Evolutionary conservation across 2,888 invertebrate species (phyloP), one percentile per base, ranked within the genome.

Genomic region (Andrena trimmerana): DNA sequence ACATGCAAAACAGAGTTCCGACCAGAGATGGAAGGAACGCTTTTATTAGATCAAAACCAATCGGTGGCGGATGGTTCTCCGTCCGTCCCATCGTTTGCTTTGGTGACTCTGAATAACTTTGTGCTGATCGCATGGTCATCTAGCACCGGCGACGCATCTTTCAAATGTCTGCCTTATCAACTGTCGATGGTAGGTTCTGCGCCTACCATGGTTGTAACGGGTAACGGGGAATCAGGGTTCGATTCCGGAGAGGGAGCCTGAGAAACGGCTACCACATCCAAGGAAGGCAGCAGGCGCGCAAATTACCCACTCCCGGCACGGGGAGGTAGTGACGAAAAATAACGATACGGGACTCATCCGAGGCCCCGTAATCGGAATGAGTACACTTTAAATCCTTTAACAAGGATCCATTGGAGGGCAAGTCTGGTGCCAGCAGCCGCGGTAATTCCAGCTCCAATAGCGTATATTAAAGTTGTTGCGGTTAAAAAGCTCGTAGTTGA

Each of bases 181-280:
- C 95, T 95, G 94, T 95, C 95, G 96, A 96, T 95, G 96, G 96
- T 96, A 96, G 95, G 95, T 94, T 95, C 95, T 94, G 94, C 94
- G 96, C 95, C 95, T 96, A 96, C 95, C 96, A 95, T 96, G 96
- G 96, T 95, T 94, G 95, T 95, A 95, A 96, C 96, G 96, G 89
- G 96, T 96, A 96, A 96, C 96, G 96, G 96, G 95, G 96, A 96
- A 96, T 96, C 95, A 96, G 96, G 96, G 96, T 96, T 96, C 95
- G 95, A 96, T 96, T 96, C 96, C 95, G 96, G 95, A 96, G 96
- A 96, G 96, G 96, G 95, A 96, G 96, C 96, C 95, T 96, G 95
- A 96, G 95, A 96, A 95, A 96, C 95, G 95, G 96, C 95, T 95
- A 96, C 95, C 96, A 96, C 95, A 95, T 96, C 96, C 95, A 96